Percentiles rank a stretch among this genome's conserved stretches.
phyloP scores from a whole-genome alignment of 2,113 vertebrate genomes.

The Anthoscopus minutus region DNA sequence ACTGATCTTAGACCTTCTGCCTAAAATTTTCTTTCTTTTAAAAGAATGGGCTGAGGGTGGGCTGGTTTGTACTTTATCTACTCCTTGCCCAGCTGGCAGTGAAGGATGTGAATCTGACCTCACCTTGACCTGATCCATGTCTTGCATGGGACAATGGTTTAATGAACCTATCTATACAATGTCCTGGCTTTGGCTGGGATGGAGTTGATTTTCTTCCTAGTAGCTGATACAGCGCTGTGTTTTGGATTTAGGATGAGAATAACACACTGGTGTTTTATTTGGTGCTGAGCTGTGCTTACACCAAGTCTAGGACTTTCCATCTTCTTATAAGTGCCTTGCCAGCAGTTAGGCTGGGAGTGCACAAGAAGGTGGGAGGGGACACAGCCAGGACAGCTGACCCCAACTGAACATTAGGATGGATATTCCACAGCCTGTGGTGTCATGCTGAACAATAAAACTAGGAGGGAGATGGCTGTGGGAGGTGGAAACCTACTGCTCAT shows the following conservation, averaged over 20 bases:
- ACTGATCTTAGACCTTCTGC: background rate
- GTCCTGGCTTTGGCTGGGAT: background rate
- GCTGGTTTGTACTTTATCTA: background rate
- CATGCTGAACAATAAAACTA: background rate
- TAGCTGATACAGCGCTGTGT: background rate
- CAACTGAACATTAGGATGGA: accelerated
- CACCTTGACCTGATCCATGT: background rate
- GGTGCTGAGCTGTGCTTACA: background rate
- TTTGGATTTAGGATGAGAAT: background rate
- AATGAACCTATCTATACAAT: background rate
- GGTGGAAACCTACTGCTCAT: background rate
- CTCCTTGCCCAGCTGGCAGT: background rate
- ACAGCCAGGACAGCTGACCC: background rate
- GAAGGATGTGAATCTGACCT: background rate
- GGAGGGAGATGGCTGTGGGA: background rate
- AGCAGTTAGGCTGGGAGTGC: background rate
- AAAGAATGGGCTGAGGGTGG: background rate
- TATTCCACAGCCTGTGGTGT: background rate
- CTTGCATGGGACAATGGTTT: background rate
- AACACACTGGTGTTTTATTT: background rate
- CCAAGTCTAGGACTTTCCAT: background rate
- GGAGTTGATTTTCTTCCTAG: background rate
- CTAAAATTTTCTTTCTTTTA: background rate
- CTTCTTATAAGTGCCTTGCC: background rate
- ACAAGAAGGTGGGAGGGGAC: background rate